Conservation (phyloP, 2,888 invertebrate species). For the Pristionchus exspectatus region DNA sequence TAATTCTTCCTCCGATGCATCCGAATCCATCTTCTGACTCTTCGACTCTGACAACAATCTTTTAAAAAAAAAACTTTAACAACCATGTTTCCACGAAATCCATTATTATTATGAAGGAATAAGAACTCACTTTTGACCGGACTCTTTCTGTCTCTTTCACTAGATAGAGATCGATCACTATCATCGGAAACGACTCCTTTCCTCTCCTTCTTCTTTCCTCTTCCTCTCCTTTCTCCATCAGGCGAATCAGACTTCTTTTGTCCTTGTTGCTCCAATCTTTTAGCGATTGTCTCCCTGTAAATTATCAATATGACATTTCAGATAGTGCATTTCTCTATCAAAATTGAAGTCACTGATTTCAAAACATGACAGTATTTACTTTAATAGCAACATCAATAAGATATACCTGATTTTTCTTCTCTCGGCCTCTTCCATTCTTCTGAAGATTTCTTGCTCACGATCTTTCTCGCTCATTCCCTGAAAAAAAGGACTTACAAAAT, state of each 20-base stretch:
- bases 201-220: conserved; percentile 57
- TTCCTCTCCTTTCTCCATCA: conserved; percentile 58
- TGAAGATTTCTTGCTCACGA: conserved; percentile 96
- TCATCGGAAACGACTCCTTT: conserved; percentile 1
- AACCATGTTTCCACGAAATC: background rate
- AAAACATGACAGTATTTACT: background rate
- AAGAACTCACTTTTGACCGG: background rate
- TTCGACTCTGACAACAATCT: background rate
- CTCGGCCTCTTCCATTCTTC: conserved; percentile 94
- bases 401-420: conserved; percentile 86
- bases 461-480: conserved; percentile 96
- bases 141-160: conserved; percentile 27
- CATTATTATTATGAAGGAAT: background rate
- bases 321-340: background rate
- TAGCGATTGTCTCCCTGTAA: conserved; percentile 59
- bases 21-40: conserved; percentile 58
- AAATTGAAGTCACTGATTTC: too few species aligned
- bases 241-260: background rate
- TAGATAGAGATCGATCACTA: conserved; percentile 5
- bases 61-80: background rate
- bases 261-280: conserved; percentile 60
- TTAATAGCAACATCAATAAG: background rate
- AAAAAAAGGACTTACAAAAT: conserved; percentile 83
- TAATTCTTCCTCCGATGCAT: conserved; percentile 82
- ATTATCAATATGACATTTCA: background rate